phyloP scores from a whole-genome alignment of 2,888 invertebrate genomes.

The Acleris literana region DNA sequence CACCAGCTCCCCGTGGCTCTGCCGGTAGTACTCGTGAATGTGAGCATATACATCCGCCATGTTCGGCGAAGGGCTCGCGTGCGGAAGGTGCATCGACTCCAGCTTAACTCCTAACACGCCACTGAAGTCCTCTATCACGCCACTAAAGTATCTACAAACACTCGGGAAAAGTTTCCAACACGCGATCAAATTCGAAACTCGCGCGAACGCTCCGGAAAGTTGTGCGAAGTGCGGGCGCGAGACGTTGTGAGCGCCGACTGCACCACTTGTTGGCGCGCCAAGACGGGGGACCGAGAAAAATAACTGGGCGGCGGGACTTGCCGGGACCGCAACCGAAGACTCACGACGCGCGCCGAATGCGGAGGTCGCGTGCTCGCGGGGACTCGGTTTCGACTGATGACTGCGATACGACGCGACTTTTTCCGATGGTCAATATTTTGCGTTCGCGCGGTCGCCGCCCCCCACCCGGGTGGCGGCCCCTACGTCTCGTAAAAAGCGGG shows the following conservation, averaged over 20 bases:
- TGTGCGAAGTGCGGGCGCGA: constrained; percentile 76
- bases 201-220: constrained; percentile 73
- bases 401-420: constrained; percentile 84
- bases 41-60: constrained; percentile 90
- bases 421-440: constrained; percentile 85
- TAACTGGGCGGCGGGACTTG: constrained; percentile 67
- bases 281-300: constrained; percentile 78
- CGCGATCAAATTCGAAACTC: constrained; percentile 65
- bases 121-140: constrained; percentile 70
- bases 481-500: constrained; percentile 84
- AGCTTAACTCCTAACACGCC: constrained; percentile 71
- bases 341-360: constrained; percentile 77
- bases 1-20: constrained; percentile 96
- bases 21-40: constrained; percentile 91
- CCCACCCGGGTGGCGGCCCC: constrained; percentile 79
- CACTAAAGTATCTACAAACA: constrained; percentile 67
- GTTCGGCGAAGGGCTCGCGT: constrained; percentile 82
- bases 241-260: constrained; percentile 70
- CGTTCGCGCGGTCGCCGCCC: constrained; percentile 83
- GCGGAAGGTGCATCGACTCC: constrained; percentile 87
- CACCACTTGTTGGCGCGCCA: constrained; percentile 80
- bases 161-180: constrained; percentile 58
- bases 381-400: constrained; percentile 84
- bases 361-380: constrained; percentile 76
- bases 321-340: constrained; percentile 80